phyloP scores from a whole-genome alignment of 2,797 vertebrate species.

The Gymnothorax reevesii region DNA sequence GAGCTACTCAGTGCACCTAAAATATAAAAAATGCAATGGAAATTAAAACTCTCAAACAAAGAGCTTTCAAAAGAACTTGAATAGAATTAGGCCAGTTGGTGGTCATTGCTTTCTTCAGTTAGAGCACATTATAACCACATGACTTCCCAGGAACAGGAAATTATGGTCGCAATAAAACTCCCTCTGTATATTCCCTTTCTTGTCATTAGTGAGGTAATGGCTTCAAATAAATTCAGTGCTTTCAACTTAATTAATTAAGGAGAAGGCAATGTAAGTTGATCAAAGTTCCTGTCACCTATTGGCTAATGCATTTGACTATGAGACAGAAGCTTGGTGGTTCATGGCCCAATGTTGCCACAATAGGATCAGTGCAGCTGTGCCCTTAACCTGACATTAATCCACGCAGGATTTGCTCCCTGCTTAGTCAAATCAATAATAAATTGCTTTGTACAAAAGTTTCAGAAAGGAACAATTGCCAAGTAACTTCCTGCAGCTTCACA shows the following conservation, averaged over 20 bases:
- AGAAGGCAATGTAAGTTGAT: neutral
- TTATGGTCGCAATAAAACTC: neutral
- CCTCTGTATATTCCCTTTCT: neutral
- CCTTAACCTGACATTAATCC: too few species aligned
- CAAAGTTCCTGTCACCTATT: neutral
- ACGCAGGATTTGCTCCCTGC: too few species aligned
- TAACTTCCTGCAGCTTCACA: neutral
- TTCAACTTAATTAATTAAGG: neutral
- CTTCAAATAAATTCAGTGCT: neutral
- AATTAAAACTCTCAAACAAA: neutral
- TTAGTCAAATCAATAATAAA: too few species aligned
- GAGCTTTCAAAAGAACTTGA: neutral
- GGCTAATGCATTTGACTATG: too few species aligned
- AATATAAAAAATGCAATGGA: too few species aligned
- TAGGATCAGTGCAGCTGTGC: too few species aligned
- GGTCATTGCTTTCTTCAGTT: neutral
- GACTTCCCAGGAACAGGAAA: neutral
- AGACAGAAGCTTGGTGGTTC: too few species aligned
- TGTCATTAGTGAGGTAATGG: slow-evolving; percentile 27
- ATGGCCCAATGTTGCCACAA: too few species aligned
- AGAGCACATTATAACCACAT: neutral
- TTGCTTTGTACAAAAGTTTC: too few species aligned
- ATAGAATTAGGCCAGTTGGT: neutral
- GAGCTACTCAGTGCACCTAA: too few species aligned
- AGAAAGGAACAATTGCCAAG: too few species aligned